Evolutionary conservation across 2,797 vertebrate genomes (phyloP), one percentile per base, ranked within the genome.

Genomic region (Hipposideros larvatus): DNA sequence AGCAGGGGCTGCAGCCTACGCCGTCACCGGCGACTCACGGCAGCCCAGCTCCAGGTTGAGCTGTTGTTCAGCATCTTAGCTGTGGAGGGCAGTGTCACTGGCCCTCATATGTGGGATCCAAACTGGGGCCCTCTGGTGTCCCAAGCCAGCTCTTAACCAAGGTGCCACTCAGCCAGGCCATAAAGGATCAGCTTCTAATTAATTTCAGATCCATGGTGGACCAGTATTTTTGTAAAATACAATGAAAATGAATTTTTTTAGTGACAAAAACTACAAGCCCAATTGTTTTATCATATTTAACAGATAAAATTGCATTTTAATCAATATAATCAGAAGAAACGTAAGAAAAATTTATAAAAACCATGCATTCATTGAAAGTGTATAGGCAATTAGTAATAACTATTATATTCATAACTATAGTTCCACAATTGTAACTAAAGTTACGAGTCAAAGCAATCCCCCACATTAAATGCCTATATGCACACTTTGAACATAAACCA

Each of bases 291-390:
- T 85, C 63, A n/a, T 59, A 87, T 59, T 84, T 85, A 79, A 85
- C 68, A 92, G 24, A 74, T 66, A 75, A 80, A 66, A 51, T 19
- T 87, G 7, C 28, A 82, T 82, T 92, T 82, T 85, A 75, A 74
- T 70, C 61, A 91, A 71, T 46, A 43, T 73, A 92, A 85, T 94
- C 65, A 91, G 71, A 78, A 87, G 48, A 92, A 92, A 92, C 41
- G 19, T 46, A 70, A 41, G 73, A 48, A 57, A 82, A 68, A 71
- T 31, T 48, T 31, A n/a, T 70, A 51, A 85, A 90, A 61, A 87
- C 22, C 37, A 77, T 48, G 9, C 59, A 59, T 88, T 71, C 70
- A 83, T 63, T 75, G 51, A 85, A 89, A 91, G 61, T 43, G 28
- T 48, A 88, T 41, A 85, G 28, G 31, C 46, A 78, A 61, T 77